These are phyloP conservation scores for Clarias batrachus DNA, from an alignment of 2,113 vertebrate genomes.

Conservation along the genomic window DNA sequence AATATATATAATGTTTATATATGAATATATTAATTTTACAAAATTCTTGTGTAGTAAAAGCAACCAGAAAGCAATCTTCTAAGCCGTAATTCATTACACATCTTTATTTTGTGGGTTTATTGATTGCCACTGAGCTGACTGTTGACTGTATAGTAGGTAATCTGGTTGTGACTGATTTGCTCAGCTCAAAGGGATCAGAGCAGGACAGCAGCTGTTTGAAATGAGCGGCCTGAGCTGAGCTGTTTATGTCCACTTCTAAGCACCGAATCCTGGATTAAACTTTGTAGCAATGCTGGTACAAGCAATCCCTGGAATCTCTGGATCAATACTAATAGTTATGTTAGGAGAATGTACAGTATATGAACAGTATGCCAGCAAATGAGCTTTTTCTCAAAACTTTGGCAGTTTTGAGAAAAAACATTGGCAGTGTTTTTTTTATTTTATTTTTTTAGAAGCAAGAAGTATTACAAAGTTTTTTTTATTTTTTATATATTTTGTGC, in stretches of 20 bases:
- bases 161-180: constrained; percentile 67
- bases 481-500: too few species aligned
- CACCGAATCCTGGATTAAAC: constrained; percentile 71
- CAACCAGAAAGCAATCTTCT: background rate
- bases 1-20: too few species aligned
- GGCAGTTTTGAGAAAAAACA: too few species aligned
- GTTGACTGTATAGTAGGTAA: constrained; percentile 58
- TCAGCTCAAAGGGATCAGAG: constrained; percentile 69
- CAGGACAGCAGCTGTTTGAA: constrained; percentile 66
- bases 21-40: background rate
- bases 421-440: too few species aligned
- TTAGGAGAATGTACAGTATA: background rate
- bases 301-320: constrained; percentile 17
- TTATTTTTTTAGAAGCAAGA: too few species aligned
- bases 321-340: background rate
- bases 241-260: constrained; percentile 58
- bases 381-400: too few species aligned
- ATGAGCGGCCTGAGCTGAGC: constrained; percentile 61
- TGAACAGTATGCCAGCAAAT: too few species aligned
- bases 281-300: constrained; percentile 4
- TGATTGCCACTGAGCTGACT: constrained; percentile 32
- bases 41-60: background rate
- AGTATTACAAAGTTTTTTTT: too few species aligned
- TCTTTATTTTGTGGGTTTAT: constrained; percentile 42
- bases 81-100: too few species aligned